A percentile compares a stretch with the other conserved stretches of the same genome.
Evolutionary conservation across 2,888 invertebrate species (phyloP).

Genomic region (Molanna angustata): DNA sequence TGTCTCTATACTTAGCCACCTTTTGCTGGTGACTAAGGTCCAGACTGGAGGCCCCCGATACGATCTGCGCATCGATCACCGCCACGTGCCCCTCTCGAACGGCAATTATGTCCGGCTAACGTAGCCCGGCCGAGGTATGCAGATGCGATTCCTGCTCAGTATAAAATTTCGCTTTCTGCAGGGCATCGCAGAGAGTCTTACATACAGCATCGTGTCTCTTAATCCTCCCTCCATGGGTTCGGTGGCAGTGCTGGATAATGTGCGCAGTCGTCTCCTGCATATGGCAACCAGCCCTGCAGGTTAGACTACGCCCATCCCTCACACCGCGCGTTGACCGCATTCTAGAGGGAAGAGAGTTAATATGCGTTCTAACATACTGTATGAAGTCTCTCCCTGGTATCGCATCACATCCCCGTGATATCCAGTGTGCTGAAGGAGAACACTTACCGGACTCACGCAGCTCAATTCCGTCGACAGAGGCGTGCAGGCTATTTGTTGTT

Average conservation of each 20-base stretch:
- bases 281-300: conserved; percentile 36
- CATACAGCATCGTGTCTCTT: conserved; percentile 37
- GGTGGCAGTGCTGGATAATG: conserved; percentile 37
- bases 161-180: conserved; percentile 35
- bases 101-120: conserved; percentile 39
- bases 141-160: conserved; percentile 35
- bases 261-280: conserved; percentile 36
- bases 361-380: conserved; percentile 34
- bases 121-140: conserved; percentile 34
- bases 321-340: conserved; percentile 35
- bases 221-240: conserved; percentile 40
- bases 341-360: conserved; percentile 37
- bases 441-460: background rate
- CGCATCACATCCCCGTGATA: conserved; percentile 26
- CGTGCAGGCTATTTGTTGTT: background rate
- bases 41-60: background rate
- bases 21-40: background rate
- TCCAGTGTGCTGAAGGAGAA: background rate
- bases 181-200: conserved; percentile 31
- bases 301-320: conserved; percentile 7
- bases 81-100: background rate
- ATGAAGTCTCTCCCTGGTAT: conserved; percentile 38
- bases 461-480: conserved; percentile 3
- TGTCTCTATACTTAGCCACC: background rate
- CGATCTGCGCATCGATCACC: conserved; percentile 1